Percentiles rank a stretch among this genome's conserved stretches.
Conservation (phyloP, 2,113 vertebrate genomes). For the Campylomormyrus numenius region DNA sequence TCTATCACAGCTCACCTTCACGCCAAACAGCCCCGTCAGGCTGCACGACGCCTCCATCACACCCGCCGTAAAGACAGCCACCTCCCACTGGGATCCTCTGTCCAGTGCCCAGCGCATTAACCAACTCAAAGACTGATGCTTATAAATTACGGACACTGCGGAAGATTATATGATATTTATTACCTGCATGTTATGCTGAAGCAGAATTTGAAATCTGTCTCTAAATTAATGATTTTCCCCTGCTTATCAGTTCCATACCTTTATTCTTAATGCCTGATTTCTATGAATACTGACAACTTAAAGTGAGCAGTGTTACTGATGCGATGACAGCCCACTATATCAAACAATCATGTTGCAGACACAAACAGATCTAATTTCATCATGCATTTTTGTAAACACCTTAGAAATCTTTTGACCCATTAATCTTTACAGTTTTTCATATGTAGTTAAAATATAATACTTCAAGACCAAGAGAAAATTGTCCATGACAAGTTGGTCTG, state of each 20-base stretch:
- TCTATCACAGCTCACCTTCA: not conserved
- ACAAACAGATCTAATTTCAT: not conserved
- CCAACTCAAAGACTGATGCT: not conserved
- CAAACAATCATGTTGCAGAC: not conserved
- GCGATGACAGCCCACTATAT: not conserved
- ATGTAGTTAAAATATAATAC: not conserved
- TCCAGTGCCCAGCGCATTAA: not conserved
- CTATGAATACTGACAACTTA: not conserved
- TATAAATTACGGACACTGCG: not conserved
- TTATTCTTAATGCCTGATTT: not conserved
- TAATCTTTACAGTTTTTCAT: not conserved
- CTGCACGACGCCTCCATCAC: not conserved
- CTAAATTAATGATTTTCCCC: not conserved
- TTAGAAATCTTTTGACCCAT: not conserved
- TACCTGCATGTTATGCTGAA: not conserved
- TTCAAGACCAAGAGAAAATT: not conserved
- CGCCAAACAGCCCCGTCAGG: not conserved
- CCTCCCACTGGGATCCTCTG: not conserved
- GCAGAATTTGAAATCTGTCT: not conserved
- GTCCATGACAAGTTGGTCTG: not conserved
- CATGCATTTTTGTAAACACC: not conserved
- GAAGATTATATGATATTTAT: not conserved
- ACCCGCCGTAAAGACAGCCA: not conserved
- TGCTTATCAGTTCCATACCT: not conserved
- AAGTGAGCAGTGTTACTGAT: not conserved